Evolutionary conservation across 64 coral and sea anemone genomes (phyloP).

Genomic region (Cladopsammia gracilis): DNA sequence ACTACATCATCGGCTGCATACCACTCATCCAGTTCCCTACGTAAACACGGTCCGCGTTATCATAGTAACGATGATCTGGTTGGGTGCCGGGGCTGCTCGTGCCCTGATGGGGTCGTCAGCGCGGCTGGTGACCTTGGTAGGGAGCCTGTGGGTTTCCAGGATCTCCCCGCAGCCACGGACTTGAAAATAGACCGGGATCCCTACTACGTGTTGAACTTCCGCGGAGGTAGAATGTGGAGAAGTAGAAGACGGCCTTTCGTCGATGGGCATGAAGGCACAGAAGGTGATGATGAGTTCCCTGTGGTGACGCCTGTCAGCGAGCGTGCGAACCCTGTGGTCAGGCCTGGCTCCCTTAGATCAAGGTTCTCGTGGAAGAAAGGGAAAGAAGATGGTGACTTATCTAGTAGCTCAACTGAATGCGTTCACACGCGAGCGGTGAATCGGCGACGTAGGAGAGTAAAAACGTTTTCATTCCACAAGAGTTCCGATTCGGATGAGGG

Average conservation of each 20-base stretch:
- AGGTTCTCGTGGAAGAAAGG: slow-evolving; percentile 6
- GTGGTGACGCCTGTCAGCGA: neutral
- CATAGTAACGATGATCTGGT: slow-evolving; percentile 44
- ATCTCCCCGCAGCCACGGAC: neutral
- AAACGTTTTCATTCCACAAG: neutral
- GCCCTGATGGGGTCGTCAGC: neutral
- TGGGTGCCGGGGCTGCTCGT: neutral
- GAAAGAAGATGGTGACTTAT: neutral
- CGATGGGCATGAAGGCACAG: neutral
- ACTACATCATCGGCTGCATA: slow-evolving; percentile 6
- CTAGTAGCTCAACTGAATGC: slow-evolving; percentile 39
- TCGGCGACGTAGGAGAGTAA: neutral
- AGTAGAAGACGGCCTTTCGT: neutral
- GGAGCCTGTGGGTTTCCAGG: neutral
- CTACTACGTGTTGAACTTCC: slow-evolving; percentile 25
- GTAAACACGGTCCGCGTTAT: slow-evolving; percentile 43
- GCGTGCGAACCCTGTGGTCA: neutral
- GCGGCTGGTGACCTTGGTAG: neutral
- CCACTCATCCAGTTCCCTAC: slow-evolving; percentile 39
- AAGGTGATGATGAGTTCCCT: neutral
- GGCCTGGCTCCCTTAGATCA: neutral
- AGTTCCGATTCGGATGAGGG: neutral
- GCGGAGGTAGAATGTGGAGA: neutral
- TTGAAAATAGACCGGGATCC: neutral
- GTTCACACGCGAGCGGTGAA: slow-evolving; percentile 8